Conservation (phyloP, 2,113 vertebrate species). For the Connochaetes taurinus region DNA sequence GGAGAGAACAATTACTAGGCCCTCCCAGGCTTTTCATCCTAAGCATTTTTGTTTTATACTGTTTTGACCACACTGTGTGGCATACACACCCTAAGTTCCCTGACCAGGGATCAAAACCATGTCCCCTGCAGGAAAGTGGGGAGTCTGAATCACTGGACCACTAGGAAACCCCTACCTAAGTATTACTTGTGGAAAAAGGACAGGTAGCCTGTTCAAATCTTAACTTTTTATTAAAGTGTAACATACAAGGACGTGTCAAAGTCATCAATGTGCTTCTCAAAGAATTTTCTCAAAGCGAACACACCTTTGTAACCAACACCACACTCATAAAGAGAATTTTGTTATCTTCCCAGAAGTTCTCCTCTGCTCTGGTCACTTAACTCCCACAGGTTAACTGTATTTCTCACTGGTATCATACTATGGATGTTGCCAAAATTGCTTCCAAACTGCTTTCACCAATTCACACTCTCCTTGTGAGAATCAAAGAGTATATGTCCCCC, state of each 20-base stretch:
- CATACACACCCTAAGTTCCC: neutral
- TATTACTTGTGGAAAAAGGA: too few relatives aligned
- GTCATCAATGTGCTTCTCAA: neutral
- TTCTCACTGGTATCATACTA: neutral
- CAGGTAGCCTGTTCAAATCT: neutral
- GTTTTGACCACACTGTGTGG: neutral
- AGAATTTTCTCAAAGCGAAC: neutral
- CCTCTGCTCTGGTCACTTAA: neutral
- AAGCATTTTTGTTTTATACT: neutral
- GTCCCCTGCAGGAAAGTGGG: neutral
- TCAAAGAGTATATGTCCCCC: neutral
- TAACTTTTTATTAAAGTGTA: neutral
- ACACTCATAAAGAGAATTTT: neutral
- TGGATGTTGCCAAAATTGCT: neutral
- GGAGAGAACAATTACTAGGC: too few relatives aligned
- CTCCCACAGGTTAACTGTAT: neutral
- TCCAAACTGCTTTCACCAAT: too few relatives aligned
- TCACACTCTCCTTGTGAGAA: neutral
- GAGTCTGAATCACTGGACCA: neutral
- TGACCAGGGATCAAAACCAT: neutral
- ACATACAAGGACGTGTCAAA: neutral
- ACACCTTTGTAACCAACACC: too few relatives aligned
- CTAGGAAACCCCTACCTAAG: neutral
- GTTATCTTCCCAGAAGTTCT: neutral
- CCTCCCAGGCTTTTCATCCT: fast-evolving